Evolutionary conservation across 1,140 invertebrate genomes (phyloP).

Genomic region (Drosophila neocordata): DNA sequence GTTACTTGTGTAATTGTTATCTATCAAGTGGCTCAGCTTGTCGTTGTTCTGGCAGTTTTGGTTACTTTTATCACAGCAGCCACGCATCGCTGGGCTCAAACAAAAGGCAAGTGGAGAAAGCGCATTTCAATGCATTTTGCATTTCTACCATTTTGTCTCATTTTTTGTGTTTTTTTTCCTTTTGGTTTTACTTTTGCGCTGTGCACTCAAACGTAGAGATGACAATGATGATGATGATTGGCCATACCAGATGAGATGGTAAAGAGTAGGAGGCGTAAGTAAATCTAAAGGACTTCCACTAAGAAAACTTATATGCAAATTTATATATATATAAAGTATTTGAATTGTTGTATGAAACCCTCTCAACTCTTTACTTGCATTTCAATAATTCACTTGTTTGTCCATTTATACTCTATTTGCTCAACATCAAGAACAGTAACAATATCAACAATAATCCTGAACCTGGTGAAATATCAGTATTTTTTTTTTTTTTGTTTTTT

Average conservation of each 20-base stretch:
- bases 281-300: not conserved
- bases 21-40: slow-evolving; percentile 14
- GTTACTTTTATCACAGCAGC: slow-evolving; percentile 71
- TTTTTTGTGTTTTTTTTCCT: slow-evolving; percentile 2
- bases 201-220: slow-evolving; percentile 63
- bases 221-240: slow-evolving; percentile 28
- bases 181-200: slow-evolving; percentile 26
- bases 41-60: slow-evolving; percentile 47
- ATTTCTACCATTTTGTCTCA: slow-evolving; percentile 15
- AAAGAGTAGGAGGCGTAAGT: too few species aligned
- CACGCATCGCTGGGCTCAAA: slow-evolving; percentile 74
- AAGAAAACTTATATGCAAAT: not conserved
- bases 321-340: too few species aligned
- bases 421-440: slow-evolving; percentile 5
- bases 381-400: slow-evolving; percentile 49
- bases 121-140: slow-evolving; percentile 27
- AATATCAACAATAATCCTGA: slow-evolving; percentile 1
- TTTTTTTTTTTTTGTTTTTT: not conserved
- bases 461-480: not conserved
- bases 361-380: slow-evolving; percentile 13
- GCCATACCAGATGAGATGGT: slow-evolving; percentile 1
- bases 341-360: not conserved
- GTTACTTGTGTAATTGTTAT: slow-evolving; percentile 6
- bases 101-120: slow-evolving; percentile 63
- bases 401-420: slow-evolving; percentile 27